Evolutionary conservation across 1,140 invertebrate species (phyloP).

Genomic region (Neotoxoptera formosana): DNA sequence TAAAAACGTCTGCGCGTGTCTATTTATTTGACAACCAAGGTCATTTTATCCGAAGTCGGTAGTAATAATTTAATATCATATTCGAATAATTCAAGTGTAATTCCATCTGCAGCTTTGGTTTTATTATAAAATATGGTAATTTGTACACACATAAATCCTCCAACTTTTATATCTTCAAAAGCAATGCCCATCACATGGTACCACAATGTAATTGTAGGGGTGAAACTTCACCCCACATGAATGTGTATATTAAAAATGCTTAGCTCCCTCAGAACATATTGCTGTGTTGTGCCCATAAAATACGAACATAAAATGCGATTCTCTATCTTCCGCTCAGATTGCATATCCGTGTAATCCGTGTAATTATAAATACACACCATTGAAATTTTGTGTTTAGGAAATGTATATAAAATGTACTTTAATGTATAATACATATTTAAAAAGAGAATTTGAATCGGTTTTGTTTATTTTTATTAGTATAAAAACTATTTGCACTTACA

Average conservation of each 20-base stretch:
- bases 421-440: background rate
- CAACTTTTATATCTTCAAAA: background rate
- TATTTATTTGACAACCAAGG: background rate
- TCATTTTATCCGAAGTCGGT: background rate
- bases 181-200: conserved; percentile 27
- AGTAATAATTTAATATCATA: background rate
- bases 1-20: background rate
- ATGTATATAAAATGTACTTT: background rate
- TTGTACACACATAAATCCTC: conserved; percentile 26
- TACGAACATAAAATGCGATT: conserved; percentile 27
- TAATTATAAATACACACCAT: background rate
- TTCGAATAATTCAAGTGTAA: background rate
- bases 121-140: conserved; percentile 36
- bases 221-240: conserved; percentile 43
- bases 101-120: background rate
- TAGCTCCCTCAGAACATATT: conserved; percentile 42
- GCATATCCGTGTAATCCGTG: background rate
- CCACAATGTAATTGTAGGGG: conserved; percentile 10
- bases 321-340: background rate
- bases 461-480: background rate
- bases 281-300: background rate
- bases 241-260: conserved; percentile 51
- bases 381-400: background rate
- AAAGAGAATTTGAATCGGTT: background rate
- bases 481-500: background rate